Conservation (phyloP, 2,888 invertebrate genomes). For the Villa cingulata region DNA sequence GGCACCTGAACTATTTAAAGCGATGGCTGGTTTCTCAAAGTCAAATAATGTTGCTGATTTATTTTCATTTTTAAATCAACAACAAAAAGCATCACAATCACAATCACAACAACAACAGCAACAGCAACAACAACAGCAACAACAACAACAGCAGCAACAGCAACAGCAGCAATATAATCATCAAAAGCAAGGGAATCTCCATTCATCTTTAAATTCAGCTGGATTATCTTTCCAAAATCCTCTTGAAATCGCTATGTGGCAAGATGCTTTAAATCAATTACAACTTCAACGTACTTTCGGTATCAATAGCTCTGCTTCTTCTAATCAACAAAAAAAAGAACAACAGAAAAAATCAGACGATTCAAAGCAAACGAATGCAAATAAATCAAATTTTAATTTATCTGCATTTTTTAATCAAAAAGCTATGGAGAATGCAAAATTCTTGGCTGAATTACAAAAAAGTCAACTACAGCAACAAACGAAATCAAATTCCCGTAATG, state of each 20-base stretch:
- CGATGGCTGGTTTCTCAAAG: conserved; percentile 25
- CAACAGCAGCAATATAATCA: conserved; percentile 13
- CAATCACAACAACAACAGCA: conserved; percentile 15
- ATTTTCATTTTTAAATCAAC: conserved; percentile 5
- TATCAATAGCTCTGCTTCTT: background rate
- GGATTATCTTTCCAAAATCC: conserved; percentile 26
- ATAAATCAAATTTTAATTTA: conserved; percentile 1
- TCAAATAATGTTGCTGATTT: conserved; percentile 5
- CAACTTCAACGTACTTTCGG: conserved; percentile 30
- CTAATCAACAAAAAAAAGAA: conserved; percentile 3
- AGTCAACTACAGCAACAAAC: background rate
- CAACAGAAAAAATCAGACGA: background rate
- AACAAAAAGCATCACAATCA: conserved; percentile 13
- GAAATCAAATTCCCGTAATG: background rate
- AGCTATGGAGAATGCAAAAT: background rate
- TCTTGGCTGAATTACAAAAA: background rate
- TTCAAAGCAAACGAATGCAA: background rate
- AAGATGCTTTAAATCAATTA: conserved; percentile 50
- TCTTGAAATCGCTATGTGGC: conserved; percentile 47
- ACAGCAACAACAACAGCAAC: conserved; percentile 13
- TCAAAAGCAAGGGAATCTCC: conserved; percentile 8
- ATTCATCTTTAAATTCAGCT: conserved; percentile 15
- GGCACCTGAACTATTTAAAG: conserved; percentile 39
- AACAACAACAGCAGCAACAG: conserved; percentile 11
- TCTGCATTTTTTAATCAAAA: conserved; percentile 8